Base-by-base conservation (phyloP, 2,888 invertebrate genomes). In the Volucella bombylans region DNA sequence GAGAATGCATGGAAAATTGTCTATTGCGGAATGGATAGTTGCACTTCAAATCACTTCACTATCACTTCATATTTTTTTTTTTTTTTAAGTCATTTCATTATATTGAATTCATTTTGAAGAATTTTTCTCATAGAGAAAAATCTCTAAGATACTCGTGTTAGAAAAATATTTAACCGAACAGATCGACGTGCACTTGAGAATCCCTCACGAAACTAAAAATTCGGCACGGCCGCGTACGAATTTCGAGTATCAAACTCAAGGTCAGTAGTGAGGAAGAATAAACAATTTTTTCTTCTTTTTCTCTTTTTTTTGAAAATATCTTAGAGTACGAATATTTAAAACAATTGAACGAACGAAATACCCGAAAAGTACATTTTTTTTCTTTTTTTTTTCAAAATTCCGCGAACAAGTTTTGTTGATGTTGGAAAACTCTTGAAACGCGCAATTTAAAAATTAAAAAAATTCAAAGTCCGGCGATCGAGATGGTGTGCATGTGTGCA, bases 321-420 rank as follows among this genome's bases (percentile, higher is more conserved):
- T 38, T 55, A 18, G 9, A 11, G 9, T 39, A 38, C 12, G 39
- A 68, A 49, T 57, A 59, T 59, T 67, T 67, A 14, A 74, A 59
- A 67, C 74, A 67, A 74, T 74, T 67, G 74, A 67, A 74, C 43
- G 15, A 57, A n/a, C 43, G 15, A 57, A n/a, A 73, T 57, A 41
- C 38, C 54, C 72, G 47, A 54, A n/a, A 71, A 59, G 14, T 43
- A 54, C 45, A 55, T 54, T 68, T 55, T 10, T 18, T 23, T 59
- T 59, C n/a, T 18, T 49, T 39, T 14, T 50, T 50, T 71, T 57
- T 1, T 23, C 8, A 62, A 55, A 43, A 68, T 52, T 45, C 52
- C 59, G 18, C 50, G 23, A 23, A 10, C 55, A 65, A 65, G 55
- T 64, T 64, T 45, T 23, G 47, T 18, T 64, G 31, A 15, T 50